Conservation (phyloP, 2,113 vertebrate genomes). For the Dolichotis patagonum region DNA sequence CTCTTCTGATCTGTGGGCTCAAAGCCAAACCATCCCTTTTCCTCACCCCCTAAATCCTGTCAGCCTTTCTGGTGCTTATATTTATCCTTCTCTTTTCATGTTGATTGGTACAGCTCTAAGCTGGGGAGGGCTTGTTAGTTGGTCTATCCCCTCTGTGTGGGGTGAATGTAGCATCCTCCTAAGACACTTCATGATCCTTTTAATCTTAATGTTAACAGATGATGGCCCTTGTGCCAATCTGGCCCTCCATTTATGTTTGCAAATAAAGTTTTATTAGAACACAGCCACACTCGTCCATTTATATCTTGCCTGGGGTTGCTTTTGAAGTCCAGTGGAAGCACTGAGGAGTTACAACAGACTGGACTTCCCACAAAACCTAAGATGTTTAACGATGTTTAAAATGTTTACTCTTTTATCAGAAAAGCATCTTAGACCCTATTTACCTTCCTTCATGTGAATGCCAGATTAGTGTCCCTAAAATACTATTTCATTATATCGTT, state of each 20-base stretch:
- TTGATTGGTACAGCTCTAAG: background rate
- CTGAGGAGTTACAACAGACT: background rate
- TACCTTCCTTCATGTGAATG: background rate
- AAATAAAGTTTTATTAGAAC: conserved; percentile 38
- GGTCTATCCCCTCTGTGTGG: background rate
- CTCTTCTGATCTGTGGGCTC: background rate
- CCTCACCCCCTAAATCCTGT: background rate
- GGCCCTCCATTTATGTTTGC: background rate
- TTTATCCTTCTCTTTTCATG: background rate
- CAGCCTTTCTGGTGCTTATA: background rate
- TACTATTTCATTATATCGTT: background rate
- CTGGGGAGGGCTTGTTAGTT: background rate
- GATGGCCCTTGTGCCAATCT: background rate
- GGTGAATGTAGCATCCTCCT: background rate
- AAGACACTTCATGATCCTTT: background rate
- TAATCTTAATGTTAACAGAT: background rate
- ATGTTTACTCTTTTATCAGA: background rate
- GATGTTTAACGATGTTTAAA: background rate
- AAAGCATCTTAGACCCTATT: background rate
- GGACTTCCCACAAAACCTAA: background rate
- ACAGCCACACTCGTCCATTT: background rate
- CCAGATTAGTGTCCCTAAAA: background rate
- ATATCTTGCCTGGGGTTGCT: background rate
- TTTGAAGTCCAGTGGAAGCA: background rate
- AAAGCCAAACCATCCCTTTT: background rate